Evolutionary conservation across 2,797 vertebrate species (phyloP), one percentile per base, ranked within the genome.

Genomic region (Lerista edwardsae): DNA sequence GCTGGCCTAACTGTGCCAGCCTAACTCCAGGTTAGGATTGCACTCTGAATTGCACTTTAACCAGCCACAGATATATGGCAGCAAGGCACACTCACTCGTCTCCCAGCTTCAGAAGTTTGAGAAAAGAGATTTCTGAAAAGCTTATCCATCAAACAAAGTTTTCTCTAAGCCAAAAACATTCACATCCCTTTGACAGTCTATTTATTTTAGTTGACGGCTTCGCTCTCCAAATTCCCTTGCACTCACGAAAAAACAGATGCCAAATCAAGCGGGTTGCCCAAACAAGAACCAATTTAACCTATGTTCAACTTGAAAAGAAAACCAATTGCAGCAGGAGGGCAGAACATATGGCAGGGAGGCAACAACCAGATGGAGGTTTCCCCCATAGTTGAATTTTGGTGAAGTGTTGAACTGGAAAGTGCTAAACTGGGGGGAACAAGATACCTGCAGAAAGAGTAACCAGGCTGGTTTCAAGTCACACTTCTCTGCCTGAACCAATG

Each of bases 121-220:
- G 3, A 14, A 1, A 31, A 55, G 47, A 31, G 1, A 4, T 83
- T 0, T 1, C 86, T 84, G 88, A 34, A 83, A 29, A 15, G 39
- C 67, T 23, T 34, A 75, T 72, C 51, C 62, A 75, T 86, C 75
- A 88, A 75, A 62, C 23, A 31, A 57, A 47, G 47, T 87, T 85
- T 75, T 36, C 84, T 27, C 17, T 65, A 61, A 17, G 47, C 31
- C 5, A 90, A 57, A 61, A 55, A 87, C 84, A 90, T 82, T 88
- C 82, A 92, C 79, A 85, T 34, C 41, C 29, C 82, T 68, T 61
- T 75, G 71, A 90, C 61, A 79, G 84, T 84, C 39, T n/a, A 77
- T 86, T 91, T 87, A 34, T 51, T 92, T n/a, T n/a, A 9, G 68
- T 82, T 85, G 41, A 68, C 41, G 47, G 80, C 83, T 82, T 80